Base-by-base conservation (phyloP, 2,797 vertebrate species). In the Triplophysa bombifrons region DNA sequence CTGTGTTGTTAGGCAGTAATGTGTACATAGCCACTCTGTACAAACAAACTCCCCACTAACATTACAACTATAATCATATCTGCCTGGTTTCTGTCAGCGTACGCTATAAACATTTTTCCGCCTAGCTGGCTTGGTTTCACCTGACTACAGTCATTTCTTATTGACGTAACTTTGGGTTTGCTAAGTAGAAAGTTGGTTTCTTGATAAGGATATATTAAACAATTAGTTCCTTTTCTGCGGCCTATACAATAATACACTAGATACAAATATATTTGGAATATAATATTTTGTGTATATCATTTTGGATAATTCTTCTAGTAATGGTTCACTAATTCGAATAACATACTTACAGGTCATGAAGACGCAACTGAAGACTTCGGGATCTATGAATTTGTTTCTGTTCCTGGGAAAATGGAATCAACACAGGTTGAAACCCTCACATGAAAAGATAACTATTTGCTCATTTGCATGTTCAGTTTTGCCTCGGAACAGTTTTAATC, bases 341-440 rank as follows among this genome's bases (percentile, higher is more conserved):
- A 44, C 86, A 1, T 88, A 88, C 86, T 80, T 64, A 14, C 81
- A 99, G 98, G 96, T 87, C 96, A 97, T 46, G 96, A 98, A 91
- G 96, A 96, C 86, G 96, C 96, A 81, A 92, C 93, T 5, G 95
- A 97, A 90, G 97, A 99, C 89, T 99, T 98, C 83, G 98, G 97
- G 65, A 96, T 98, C 87, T 99, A 99, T 41, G 98, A 99, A 89
- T 99, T 99, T 90, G 93, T 99, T 51, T 90, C 95, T 80, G 91
- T 96, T 87, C 96, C 97, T 55, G 95, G 94, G 78, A 92, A 92
- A 89, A 91, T 93, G 83, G 92, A 91, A 50, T 93, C 93, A 53
- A 87, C 94, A 61, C 94, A 92, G 94, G 98, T 99, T 83, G 72
- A 79, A 55, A 63, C 22, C 2, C 17, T 38, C 3, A 12, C 14